Evolutionary conservation across 2,888 invertebrate species (phyloP), one percentile per base, ranked within the genome.

Genomic region (Heliconius ethilla): DNA sequence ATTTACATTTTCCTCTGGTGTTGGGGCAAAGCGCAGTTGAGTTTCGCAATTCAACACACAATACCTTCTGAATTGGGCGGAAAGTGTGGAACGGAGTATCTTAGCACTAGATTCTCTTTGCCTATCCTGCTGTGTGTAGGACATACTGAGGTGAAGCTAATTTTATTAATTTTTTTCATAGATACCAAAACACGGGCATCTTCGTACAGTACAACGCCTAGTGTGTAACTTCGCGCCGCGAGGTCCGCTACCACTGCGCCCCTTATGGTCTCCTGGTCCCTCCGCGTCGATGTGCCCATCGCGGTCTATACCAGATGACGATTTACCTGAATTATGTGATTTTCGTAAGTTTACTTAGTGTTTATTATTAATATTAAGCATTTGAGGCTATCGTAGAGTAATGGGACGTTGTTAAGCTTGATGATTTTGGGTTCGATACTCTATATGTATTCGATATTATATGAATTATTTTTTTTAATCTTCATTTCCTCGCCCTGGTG

Each of bases 191-290:
- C 85, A 86, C 69, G 92, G 88, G 1, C 91, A 92, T 2, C 80
- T 89, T 0, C 89, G 91, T 4, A 90, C 86, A 33, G 91, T 93
- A n/a, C 92, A 91, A 81, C 87, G 94, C 0, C 81, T 94, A 66
- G 94, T 94, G 3, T 94, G 94, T 82, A 94, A 94, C 85, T 85
- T 93, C 59, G 90, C 92, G 0, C 94, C 94, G 0, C 85, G 87
- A 1, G 93, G 93, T 0, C 92, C 92, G 0, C 22, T 9, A 0
- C 33, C 75, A 0, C 22, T 51, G 18, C 87, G 87, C 0, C 81
- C 90, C 0, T 77, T 93, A 22, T 93, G 94, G 94, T 81, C 80
- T 1, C 86, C 88, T 0, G 89, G 87, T 0, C 80, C 82, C 0
- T 90, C 94, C 0, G 87, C 89, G 7, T 79, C 88, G 0, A 81